Conservation (phyloP, 1,140 invertebrate genomes). For the Pseudomyrmex gracilis region DNA sequence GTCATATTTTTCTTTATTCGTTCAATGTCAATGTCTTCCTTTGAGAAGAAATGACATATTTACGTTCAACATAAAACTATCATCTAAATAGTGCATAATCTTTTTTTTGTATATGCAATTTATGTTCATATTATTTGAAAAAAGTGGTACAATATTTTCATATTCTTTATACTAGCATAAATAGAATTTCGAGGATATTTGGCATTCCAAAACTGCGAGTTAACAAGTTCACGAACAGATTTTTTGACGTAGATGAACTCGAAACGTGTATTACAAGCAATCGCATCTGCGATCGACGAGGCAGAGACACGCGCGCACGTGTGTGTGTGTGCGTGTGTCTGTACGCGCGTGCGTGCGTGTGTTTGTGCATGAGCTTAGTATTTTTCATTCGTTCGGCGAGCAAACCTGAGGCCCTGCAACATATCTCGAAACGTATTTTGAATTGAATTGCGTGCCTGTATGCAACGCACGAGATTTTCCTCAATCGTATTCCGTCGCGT, state of each 20-base stretch:
- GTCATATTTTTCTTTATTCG: background rate
- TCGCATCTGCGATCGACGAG: conserved; percentile 13
- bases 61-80: no score
- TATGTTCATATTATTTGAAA: no score
- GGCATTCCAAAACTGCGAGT: no score
- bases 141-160: no score
- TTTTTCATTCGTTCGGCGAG: conserved; percentile 19
- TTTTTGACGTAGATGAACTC: background rate
- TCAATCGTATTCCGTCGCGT: conserved; percentile 2
- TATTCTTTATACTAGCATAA: no score
- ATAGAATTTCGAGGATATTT: no score
- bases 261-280: background rate
- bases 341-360: background rate
- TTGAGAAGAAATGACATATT: no score
- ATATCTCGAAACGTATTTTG: conserved; percentile 44
- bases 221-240: no score
- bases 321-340: background rate
- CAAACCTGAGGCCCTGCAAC: conserved; percentile 42
- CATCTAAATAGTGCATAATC: no score
- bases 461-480: no score
- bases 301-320: conserved; percentile 5
- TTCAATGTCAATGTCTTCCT: no score
- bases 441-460: background rate
- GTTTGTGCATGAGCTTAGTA: conserved; percentile 15
- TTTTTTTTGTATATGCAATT: no score